Conservation (phyloP, 2,113 vertebrate genomes). For the Cacatua alba region DNA sequence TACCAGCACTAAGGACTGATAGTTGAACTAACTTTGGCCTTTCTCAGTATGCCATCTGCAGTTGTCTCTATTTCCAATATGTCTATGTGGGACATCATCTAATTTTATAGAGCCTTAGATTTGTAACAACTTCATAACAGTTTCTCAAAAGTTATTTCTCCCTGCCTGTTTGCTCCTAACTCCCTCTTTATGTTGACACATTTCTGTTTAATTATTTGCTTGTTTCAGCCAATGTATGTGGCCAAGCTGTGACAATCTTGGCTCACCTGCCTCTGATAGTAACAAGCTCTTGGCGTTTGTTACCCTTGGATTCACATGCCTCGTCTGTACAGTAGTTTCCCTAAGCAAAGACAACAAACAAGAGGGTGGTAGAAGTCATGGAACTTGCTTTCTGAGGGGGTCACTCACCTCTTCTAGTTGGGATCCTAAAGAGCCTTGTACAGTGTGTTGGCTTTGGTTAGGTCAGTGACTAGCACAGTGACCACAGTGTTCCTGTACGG, state of each 20-base stretch:
- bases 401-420: neutral
- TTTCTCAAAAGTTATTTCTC: neutral
- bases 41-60: neutral
- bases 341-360: neutral
- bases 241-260: conserved; percentile 22
- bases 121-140: neutral
- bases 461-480: neutral
- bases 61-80: neutral
- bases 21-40: neutral
- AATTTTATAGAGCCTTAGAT: neutral
- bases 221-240: neutral
- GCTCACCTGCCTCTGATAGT: neutral
- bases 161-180: neutral
- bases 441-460: neutral
- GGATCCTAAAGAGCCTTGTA: fast-evolving
- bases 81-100: neutral
- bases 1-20: neutral
- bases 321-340: neutral
- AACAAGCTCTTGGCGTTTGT: neutral
- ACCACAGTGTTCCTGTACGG: neutral
- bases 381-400: neutral
- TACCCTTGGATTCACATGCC: neutral
- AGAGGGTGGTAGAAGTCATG: neutral
- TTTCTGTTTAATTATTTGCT: conserved; percentile 2
- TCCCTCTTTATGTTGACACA: neutral